Base-by-base conservation (phyloP, 2,888 invertebrate genomes). In the Diplolepis rosae region DNA sequence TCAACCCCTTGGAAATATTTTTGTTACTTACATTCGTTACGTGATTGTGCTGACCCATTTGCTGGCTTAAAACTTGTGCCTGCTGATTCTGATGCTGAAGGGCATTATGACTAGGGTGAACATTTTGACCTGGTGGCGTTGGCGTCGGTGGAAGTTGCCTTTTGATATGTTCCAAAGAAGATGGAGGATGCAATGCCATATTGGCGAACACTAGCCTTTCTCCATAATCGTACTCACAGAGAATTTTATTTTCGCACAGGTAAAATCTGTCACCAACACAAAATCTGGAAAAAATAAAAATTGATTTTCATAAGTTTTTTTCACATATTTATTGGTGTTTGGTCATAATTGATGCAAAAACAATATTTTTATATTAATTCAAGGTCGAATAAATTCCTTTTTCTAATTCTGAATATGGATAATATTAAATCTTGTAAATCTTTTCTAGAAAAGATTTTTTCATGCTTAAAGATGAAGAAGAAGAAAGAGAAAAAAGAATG, bases 211-310 rank as follows among this genome's bases (percentile, higher is more conserved):
- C 96, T 89, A 97, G 91, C 80, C 98, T 91, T 90, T 98, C 98
- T 88, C 98, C 98, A 88, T 98, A 98, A 89, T 98, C 98, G 88
- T 98, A 98, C 90, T 98, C 98, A 90, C 98, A 98, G 68, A 98
- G 93, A 81, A 98, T 98, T 91, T 98, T 97, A 90, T 98, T 98
- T 90, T 98, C 98, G 90, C 97, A 97, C 82, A 98, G 90, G 90
- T 98, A 98, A 90, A 98, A 98, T 78, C 97, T 93, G 89, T 98
- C 98, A 35, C 98, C 98, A 51, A 98, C 98, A 90, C 98, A 98
- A 91, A 98, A 98, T 91, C 98, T 98, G 92, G 11, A 81, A 82
- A 65, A 54, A 35, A 67, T 67, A 39, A 27, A 51, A 22, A 66
- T 50, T 9, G 1, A 11, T 4, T 22, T 48, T 48, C 11, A 48